phyloP scores from a whole-genome alignment of 1,140 invertebrate species.

The Ptiloglossa arizonensis region DNA sequence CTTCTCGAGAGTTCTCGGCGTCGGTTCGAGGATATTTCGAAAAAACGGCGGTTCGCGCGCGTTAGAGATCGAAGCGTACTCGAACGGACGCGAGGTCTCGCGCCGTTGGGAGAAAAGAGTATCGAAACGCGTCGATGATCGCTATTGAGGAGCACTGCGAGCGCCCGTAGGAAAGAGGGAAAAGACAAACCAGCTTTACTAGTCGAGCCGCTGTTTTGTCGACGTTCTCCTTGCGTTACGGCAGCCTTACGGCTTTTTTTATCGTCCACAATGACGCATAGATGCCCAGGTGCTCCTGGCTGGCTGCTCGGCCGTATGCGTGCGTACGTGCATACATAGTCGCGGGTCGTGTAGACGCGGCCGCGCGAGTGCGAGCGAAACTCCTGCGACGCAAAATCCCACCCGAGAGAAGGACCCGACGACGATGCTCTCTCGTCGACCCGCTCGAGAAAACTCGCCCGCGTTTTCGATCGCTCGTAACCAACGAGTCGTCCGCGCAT shows the following conservation, averaged over 20 bases:
- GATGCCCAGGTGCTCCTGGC: constrained; percentile 55
- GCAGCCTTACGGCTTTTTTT: constrained; percentile 56
- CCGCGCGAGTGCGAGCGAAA: neutral
- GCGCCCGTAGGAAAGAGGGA: constrained; percentile 22
- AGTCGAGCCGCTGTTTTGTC: constrained; percentile 49
- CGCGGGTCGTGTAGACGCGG: neutral
- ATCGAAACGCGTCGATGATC: constrained; percentile 1
- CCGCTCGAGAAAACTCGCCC: neutral
- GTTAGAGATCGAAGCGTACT: neutral
- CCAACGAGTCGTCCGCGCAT: constrained; percentile 20
- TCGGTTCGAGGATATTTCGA: constrained; percentile 12
- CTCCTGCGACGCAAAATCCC: constrained; percentile 23
- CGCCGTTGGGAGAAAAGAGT: neutral
- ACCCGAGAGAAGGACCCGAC: constrained; percentile 2
- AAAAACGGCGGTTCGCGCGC: constrained; percentile 14
- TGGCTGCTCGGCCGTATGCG: constrained; percentile 22
- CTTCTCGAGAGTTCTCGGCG: neutral
- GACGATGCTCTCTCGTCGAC: neutral
- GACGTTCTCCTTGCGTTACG: constrained; percentile 53
- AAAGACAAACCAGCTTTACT: constrained; percentile 56
- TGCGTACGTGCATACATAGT: neutral
- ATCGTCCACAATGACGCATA: constrained; percentile 60
- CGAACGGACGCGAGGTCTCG: neutral
- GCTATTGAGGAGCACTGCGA: neutral
- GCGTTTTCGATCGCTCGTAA: too few species aligned